Evolutionary conservation across 2,797 vertebrate genomes (phyloP), one percentile per base, ranked within the genome.

Genomic region (Spinibarbus caldwelli): DNA sequence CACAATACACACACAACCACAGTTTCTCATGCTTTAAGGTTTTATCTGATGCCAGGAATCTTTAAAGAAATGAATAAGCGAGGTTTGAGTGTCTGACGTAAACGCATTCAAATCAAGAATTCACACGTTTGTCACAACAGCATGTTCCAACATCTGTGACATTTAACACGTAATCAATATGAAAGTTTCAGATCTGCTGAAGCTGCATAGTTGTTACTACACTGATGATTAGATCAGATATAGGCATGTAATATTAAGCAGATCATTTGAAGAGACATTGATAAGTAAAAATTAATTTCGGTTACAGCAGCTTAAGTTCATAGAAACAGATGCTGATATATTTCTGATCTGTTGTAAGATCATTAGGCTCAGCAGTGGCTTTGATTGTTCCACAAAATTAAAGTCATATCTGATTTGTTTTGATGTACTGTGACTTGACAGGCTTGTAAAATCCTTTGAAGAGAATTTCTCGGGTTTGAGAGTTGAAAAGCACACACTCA

Each of bases 1-100:
- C 67, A 80, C 85, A 73, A 52, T 78, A n/a, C 59, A 76, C 36
- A 45, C 80, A 80, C 80, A 88, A 41, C 71, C 59, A 41, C 43
- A 66, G 45, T 52, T 77, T 77, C 57, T 29, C 73, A 83, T 52
- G 26, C 71, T 26, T 52, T 34, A 76, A 26, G 29, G 5, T 78
- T 70, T 78, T 57, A 84, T 84, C 62, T 78, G 45, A 1, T 57
- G 29, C 71, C 71, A n/a, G 26, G 38, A 52, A 54, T 67, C 71
- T 64, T 75, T 75, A 29, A 17, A 73, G 38, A 73, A 72, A 82
- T 62, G 7, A 73, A 36, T 75, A 83, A 49, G 81, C 57, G 15
- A 59, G 54, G 26, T 73, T 64, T 19, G 23, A 76, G 19, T 57
- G 8, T 29, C 47, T 83, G 71, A 45, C 17, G 34, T 78, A 34